Evolutionary conservation across 1,140 invertebrate species (phyloP), one percentile per base, ranked within the genome.

Genomic region (Papilio machaon): DNA sequence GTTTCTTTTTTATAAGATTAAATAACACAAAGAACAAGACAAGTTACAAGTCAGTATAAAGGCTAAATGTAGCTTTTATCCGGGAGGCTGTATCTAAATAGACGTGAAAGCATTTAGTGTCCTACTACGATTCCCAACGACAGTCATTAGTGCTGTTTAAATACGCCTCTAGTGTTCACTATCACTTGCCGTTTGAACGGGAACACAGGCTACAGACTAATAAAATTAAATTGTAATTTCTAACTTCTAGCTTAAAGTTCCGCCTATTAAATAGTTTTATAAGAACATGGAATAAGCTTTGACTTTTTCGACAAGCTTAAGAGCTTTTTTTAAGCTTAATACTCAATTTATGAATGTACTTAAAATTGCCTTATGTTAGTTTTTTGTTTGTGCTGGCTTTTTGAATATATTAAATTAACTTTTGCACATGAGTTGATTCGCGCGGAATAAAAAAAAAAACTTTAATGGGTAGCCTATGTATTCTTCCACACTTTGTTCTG

Each of bases 91-190:
- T 76, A 76, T 47, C 74, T 76, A 54, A 76, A 76, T 76, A 52
- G 43, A 76, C 10, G 47, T 76, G 13, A 35, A 52, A 76, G 74
- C 74, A 52, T 76, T 76, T 49, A 76, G 46, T 47, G 19, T 76
- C 23, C 74, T 49, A 54, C 46, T 76, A 76, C 47, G 46, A 76
- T 76, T 19, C 47, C 47, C 23, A 76, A 76, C 74, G 74, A 76
- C 46, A 10, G 46, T 76, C 74, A 76, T 76, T 76, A 76, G 74
- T 76, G 74, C 11, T 30, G 74, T 19, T 52, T 76, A 76, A 76
- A n/a, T 76, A 15, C 74, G 19, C 74, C 13, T 47, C 23, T 23
- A 47, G 47, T 52, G 47, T 76, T 76, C 46, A 76, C 74, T 76
- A 76, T 52, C 46, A 76, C 64, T 35, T 10, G 74, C 74, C 46